Base-by-base conservation (phyloP, 2,797 vertebrate genomes). In the Pseudochromis fuscus region DNA sequence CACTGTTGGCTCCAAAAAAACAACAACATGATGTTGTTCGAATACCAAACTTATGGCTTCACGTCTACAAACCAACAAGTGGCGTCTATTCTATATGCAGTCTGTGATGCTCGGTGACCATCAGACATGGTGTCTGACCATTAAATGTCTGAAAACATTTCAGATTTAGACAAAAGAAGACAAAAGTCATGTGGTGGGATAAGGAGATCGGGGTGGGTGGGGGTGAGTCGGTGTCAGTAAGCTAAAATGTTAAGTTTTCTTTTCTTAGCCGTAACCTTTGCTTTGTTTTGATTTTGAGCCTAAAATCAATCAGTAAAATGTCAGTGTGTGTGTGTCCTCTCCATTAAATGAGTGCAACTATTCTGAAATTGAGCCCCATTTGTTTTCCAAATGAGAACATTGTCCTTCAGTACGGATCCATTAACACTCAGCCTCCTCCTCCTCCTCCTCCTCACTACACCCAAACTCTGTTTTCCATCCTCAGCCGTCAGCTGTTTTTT, bases 381-480 rank as follows among this genome's bases (percentile, higher is more conserved):
- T 63, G 63, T 77, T 80, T 74, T 75, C 63, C 33, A 79, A 80
- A 87, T 71, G 62, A 77, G 74, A 31, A 37, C 38, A 31, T 51
- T 48, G 76, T 83, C 73, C 82, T 83, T 86, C 69, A 59, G 42
- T 50, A 31, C 70, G 19, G 15, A 38, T 6, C 37, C 52, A n/a
- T 69, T 61, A 59, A 50, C 68, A 35, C 60, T 30, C 67, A 30
- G 67, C 71, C 58, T 63, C n/a, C n/a, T n/a, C n/a, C n/a, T n/a
- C n/a, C n/a, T n/a, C n/a, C n/a, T n/a, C n/a, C 68, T 44, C 18
- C 49, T 27, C 49, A 21, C 19, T 56, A 30, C 38, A 19, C 7
- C 0, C 1, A 58, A 60, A 31, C 38, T 5, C n/a, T 10, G n/a
- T 18, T 67, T 24, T 27, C 16, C 35, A n/a, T 69, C 68, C 72